Percentiles rank a stretch among this genome's conserved stretches.
Evolutionary conservation across 2,888 invertebrate genomes (phyloP).

Genomic region (Schrankia costaestrigalis): DNA sequence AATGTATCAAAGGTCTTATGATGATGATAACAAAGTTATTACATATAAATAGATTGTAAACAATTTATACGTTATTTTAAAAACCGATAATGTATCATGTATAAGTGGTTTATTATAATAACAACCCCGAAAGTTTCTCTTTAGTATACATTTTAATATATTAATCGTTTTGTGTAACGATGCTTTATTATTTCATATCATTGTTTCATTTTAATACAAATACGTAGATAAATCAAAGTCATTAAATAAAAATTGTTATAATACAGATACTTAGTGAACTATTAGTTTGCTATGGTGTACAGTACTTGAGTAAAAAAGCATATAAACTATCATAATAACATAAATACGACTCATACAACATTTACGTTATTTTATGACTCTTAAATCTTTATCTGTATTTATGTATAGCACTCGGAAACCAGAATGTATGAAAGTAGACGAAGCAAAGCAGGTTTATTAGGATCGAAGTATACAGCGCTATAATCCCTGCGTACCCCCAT

Average conservation of each 20-base stretch:
- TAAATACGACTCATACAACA: too few species aligned
- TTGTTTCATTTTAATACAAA: slow-evolving; percentile 14
- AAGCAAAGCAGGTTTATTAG: too few species aligned
- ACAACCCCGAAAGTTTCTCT: slow-evolving; percentile 54
- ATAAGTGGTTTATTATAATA: slow-evolving; percentile 32
- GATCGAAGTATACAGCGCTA: too few species aligned
- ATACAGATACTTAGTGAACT: neutral
- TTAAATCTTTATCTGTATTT: too few species aligned
- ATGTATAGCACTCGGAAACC: too few species aligned
- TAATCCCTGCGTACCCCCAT: too few species aligned
- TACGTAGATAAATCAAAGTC: slow-evolving; percentile 31
- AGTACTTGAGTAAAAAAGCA: too few species aligned
- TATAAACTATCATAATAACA: too few species aligned
- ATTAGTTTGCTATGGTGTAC: slow-evolving; percentile 3
- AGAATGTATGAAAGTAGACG: too few species aligned
- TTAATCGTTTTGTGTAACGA: slow-evolving; percentile 12
- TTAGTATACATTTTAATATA: slow-evolving; percentile 25
- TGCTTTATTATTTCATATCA: slow-evolving; percentile 18
- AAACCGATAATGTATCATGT: slow-evolving; percentile 33
- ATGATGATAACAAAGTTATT: slow-evolving; percentile 45
- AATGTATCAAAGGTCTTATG: slow-evolving; percentile 62
- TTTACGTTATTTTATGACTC: too few species aligned
- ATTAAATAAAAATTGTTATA: slow-evolving; percentile 8
- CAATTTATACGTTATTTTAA: slow-evolving; percentile 51
- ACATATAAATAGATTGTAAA: slow-evolving; percentile 52